These are phyloP conservation scores for Psittacula cyanocephala DNA, from an alignment of 2,113 vertebrate genomes.

Conservation along the genomic window DNA sequence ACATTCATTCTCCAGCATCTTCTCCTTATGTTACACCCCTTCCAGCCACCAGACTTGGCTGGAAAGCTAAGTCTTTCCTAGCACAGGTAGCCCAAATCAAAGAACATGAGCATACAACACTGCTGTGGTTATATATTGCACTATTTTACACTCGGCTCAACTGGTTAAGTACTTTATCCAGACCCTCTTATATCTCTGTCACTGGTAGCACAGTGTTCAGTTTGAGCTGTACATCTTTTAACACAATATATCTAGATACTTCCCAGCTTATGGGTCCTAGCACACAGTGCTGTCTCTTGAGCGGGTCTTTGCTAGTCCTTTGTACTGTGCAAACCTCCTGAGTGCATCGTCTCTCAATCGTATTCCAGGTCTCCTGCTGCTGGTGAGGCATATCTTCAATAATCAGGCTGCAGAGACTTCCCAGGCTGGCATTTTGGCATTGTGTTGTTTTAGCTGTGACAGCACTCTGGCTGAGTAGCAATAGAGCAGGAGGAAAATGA, in stretches of 20 bases:
- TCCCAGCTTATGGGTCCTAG: background rate
- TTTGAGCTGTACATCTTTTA: background rate
- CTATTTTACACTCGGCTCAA: background rate
- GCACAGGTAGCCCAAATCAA: background rate
- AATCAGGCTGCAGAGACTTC: background rate
- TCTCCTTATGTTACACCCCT: background rate
- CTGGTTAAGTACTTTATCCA: background rate
- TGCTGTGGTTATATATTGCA: background rate
- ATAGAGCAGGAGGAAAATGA: background rate
- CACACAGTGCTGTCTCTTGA: background rate
- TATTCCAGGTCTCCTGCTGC: background rate
- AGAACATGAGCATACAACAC: background rate
- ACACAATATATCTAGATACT: background rate
- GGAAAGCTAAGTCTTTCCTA: background rate
- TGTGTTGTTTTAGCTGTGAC: background rate
- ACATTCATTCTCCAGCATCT: background rate
- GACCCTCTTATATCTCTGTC: background rate
- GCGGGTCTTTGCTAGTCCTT: background rate
- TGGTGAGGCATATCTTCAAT: background rate
- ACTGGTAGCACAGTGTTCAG: background rate
- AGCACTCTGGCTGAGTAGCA: background rate
- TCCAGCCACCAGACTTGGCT: background rate
- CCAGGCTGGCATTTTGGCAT: background rate
- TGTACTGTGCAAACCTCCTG: background rate
- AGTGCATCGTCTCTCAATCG: accelerated